These are phyloP conservation scores for Burhinus bistriatus DNA, from an alignment of 2,113 vertebrate species.

Conservation along the genomic window DNA sequence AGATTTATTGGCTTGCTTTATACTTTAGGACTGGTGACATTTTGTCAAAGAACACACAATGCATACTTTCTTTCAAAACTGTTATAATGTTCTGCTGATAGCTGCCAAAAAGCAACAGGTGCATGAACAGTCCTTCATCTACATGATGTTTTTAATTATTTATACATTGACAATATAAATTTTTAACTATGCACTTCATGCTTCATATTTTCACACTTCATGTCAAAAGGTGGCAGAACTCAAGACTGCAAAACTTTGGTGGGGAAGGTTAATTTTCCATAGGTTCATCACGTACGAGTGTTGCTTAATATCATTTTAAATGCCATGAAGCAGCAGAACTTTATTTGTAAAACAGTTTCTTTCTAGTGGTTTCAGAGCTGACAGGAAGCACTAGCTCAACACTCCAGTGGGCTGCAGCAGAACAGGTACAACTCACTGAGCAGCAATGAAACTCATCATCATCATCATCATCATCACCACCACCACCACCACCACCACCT, in stretches of 20 bases:
- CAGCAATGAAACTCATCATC: not conserved
- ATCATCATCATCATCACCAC: not conserved
- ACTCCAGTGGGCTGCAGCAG: not conserved
- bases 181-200: not conserved
- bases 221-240: not conserved
- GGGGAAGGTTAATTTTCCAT: not conserved
- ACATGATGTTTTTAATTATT: not conserved
- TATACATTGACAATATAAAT: not conserved
- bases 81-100: not conserved
- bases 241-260: not conserved
- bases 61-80: not conserved
- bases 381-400: not conserved
- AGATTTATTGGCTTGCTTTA: constrained; percentile 35
- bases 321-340: not conserved
- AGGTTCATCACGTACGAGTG: not conserved
- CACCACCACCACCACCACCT: fast-evolving
- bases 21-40: not conserved
- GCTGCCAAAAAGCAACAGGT: not conserved
- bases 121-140: not conserved
- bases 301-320: not conserved
- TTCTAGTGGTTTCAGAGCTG: not conserved
- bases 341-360: not conserved
- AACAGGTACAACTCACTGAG: not conserved
- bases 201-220: not conserved
- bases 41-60: constrained; percentile 5